phyloP scores from a whole-genome alignment of 1,140 invertebrate genomes.

The Drosophila ercepeae region DNA sequence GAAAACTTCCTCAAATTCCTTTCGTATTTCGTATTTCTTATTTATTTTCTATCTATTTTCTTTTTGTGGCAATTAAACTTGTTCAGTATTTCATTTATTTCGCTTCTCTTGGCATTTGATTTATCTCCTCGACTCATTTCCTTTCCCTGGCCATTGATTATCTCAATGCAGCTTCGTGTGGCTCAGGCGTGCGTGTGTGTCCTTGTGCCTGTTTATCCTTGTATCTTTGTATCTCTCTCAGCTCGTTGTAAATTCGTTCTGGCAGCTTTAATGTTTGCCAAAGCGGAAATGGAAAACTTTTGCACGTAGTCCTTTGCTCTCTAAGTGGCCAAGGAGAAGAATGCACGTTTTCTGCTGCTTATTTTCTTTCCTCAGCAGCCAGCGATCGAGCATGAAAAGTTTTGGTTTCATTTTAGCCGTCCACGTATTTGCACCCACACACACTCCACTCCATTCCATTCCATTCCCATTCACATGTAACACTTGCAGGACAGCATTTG shows the following conservation, averaged over 20 bases:
- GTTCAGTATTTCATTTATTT: slow-evolving; percentile 17
- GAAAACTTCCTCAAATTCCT: not conserved
- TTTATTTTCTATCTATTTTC: slow-evolving; percentile 2
- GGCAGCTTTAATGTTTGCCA: slow-evolving; percentile 80
- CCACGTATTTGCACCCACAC: slow-evolving; percentile 48
- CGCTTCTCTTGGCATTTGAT: slow-evolving; percentile 62
- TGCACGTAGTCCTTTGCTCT: slow-evolving; percentile 64
- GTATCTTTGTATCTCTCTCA: slow-evolving; percentile 21
- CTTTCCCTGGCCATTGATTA: slow-evolving; percentile 66
- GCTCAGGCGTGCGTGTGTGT: slow-evolving; percentile 44
- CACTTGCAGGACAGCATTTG: slow-evolving; percentile 11
- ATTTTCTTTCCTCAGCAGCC: slow-evolving; percentile 50
- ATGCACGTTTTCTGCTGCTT: slow-evolving; percentile 63
- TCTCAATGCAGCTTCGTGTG: slow-evolving; percentile 43
- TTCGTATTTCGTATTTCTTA: not conserved
- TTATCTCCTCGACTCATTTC: slow-evolving; percentile 71
- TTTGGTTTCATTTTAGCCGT: slow-evolving; percentile 79
- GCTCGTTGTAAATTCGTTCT: slow-evolving; percentile 77
- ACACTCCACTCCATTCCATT: slow-evolving; percentile 3
- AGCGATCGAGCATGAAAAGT: slow-evolving; percentile 81
- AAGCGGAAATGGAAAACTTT: slow-evolving; percentile 82
- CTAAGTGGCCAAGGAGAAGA: slow-evolving; percentile 68
- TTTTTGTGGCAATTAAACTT: slow-evolving; percentile 44
- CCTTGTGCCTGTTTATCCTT: slow-evolving; percentile 3
- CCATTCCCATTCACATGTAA: slow-evolving; percentile 27